Base-by-base conservation (phyloP, 2,888 invertebrate genomes). In the Erannis defoliaria region DNA sequence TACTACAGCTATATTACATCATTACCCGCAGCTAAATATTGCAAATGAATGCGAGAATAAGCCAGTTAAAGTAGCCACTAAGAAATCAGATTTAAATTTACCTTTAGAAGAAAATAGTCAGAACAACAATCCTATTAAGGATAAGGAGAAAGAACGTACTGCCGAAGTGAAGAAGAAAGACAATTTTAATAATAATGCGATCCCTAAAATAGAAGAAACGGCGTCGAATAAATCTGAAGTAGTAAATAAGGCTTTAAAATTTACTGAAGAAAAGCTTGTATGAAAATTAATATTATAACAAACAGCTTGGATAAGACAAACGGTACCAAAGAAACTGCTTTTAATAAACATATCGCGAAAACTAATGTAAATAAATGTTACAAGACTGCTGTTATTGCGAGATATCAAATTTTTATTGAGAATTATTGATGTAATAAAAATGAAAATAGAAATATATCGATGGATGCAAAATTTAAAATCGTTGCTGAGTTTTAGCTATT, bases 231-330 rank as follows among this genome's bases (percentile, higher is more conserved):
- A 77, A 67, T 73, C 78, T 55, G 85, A 86, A 64, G 72, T 84
- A 31, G 70, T 82, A 48, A 85, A 84, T 67, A 82, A 88, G 58
- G 85, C 90, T 33, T 83, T 87, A 3, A 92, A 90, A 68, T 91
- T 93, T 68, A 82, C 90, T 31, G 92, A 93, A 80, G 93, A 93
- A 70, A 93, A 93, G 61, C 89, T 93, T 73, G 92, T 93, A 88
- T 93, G 88, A 92, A 31, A 60, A 46, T 53, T 55, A 43, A 16
- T 46, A 33, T 21, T 45, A 31, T 35, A 48, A 35, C 21, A 29
- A 40, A 23, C 31, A 48, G 43, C 33, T 58, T 48, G 33, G 21
- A 31, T 48, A 43, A 29, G 42, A 29, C 35, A 23, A 37, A 57
- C 48, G 60, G 49, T 38, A 55, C 55, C 50, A 55, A 55, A 19